Evolutionary conservation across 2,888 invertebrate genomes (phyloP).

Genomic region (Oligia fasciuncula): DNA sequence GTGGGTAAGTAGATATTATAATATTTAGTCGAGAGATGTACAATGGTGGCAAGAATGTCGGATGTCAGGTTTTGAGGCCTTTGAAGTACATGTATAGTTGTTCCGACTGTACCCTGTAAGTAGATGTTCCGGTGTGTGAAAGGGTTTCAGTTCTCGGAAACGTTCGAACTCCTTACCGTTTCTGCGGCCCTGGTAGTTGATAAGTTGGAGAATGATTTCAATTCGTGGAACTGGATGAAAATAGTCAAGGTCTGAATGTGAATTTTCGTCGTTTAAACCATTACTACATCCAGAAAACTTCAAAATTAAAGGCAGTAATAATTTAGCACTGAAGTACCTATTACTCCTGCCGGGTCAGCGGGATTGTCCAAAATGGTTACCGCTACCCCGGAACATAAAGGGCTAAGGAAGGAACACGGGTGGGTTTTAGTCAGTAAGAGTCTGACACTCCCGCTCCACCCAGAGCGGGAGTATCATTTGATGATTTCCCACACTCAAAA

Average conservation of each 20-base stretch:
- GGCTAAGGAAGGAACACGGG: too few relatives aligned
- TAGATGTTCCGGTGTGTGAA: conserved; percentile 20
- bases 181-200: neutral
- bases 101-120: conserved; percentile 25
- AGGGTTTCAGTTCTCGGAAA: conserved; percentile 34
- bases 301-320: neutral
- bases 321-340: too few relatives aligned
- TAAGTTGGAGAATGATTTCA: neutral
- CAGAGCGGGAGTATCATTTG: too few relatives aligned
- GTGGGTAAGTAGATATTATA: conserved; percentile 73
- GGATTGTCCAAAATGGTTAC: too few relatives aligned
- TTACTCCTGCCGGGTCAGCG: too few relatives aligned
- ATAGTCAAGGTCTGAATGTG: neutral
- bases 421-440: too few relatives aligned
- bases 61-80: conserved; percentile 48
- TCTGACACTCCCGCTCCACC: too few relatives aligned
- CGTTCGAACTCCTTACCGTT: neutral
- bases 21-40: conserved; percentile 73
- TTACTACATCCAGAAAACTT: neutral
- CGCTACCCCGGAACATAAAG: too few relatives aligned
- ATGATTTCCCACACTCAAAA: too few relatives aligned
- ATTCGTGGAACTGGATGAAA: neutral
- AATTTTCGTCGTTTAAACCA: neutral
- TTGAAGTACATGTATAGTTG: conserved; percentile 16
- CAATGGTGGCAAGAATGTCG: conserved; percentile 79